Base-by-base conservation (phyloP, 1,140 invertebrate genomes). In the Cydia splendana region DNA sequence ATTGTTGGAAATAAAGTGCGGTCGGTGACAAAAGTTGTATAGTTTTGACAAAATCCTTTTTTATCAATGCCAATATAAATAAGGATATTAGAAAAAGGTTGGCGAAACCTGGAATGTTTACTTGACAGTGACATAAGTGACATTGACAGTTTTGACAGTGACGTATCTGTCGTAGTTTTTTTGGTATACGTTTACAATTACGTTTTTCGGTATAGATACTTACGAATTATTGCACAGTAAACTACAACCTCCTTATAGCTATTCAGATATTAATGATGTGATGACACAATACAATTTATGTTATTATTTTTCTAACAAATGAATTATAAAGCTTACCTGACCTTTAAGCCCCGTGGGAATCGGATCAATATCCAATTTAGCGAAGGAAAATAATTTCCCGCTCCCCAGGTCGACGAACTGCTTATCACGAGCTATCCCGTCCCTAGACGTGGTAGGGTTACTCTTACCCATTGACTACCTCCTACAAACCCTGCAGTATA, bases 301-400 rank as follows among this genome's bases (percentile, higher is more conserved):
- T 42, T 71, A 30, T 71, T 42, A 71, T 42, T 71, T 65, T 71
- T 42, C 15, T n/a, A 20, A 34, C 15, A 42, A 71, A 71, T 42
- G 9, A 18, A 71, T 42, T 4, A 42, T 10, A 34, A 71, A 45
- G 12, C 67, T 71, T 45, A 18, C 67, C 30, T 71, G 38, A 45
- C 67, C 38, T 71, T 71, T 71, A 12, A 12, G n/a, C 9, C 38
- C 18, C 18, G 34, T 38, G 67, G 30, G 67, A 38, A 38, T 42
- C 5, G 30, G 67, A 38, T 71, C 67, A 38, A 71, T 71, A 71
- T 38, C 30, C 67, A 71, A 71, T 71, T 71, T 71, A 30, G 67
- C 28, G 67, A 45, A 38, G 30, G 38, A 71, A 71, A 71, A 71
- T 71, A 71, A 71, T 71, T 71, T 71, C 67, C 67, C 67, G 67